Evolutionary conservation across 2,113 vertebrate genomes (phyloP), one percentile per base, ranked within the genome.

Genomic region (Gymnarchus niloticus): DNA sequence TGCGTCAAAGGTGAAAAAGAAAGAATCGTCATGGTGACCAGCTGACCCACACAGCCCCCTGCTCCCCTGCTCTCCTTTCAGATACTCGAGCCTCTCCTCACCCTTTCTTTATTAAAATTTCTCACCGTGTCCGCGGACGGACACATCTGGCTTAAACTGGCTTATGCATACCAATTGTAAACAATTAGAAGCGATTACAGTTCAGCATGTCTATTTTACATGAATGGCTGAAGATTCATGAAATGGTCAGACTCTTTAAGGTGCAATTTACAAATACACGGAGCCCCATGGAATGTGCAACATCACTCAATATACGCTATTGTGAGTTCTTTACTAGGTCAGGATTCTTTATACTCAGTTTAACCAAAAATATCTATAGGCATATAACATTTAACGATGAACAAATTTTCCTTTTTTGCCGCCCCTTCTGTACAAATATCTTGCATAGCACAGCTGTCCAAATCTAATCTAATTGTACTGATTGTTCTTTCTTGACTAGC

Each of bases 61-160:
- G 12, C 92, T 87, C 14, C 52, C 1, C 0, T 95, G 93, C 88
- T 89, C 88, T 90, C 87, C 44, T 86, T 41, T 88, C 85, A 91
- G 88, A 88, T 89, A 86, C 91, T 92, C 90, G 92, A 86, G 90
- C 90, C 88, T 87, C 81, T 88, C 89, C 87, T 93, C 91, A 91
- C 90, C 92, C 93, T 87, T 82, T 86, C 94, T 95, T 96, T 94
- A 92, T 95, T 95, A 95, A 89, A 88, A 90, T 89, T 77, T 46
- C 90, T 23, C 92, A 95, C 95, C 95, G 96, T 93, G 94, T 93
- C 96, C 87, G 86, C 86, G 65, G 78, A 89, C 92, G 94, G 94
- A 96, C 96, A 94, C 92, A 2, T n/a, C 37, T 78, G 44, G 44
- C 21, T 78, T 19, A 5, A 46, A 21, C 41, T 48, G 5, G 76